A percentile compares a stretch with the other conserved stretches of the same genome.
Evolutionary conservation across 2,113 vertebrate genomes (phyloP).

Genomic region (Nycticorax nycticorax): DNA sequence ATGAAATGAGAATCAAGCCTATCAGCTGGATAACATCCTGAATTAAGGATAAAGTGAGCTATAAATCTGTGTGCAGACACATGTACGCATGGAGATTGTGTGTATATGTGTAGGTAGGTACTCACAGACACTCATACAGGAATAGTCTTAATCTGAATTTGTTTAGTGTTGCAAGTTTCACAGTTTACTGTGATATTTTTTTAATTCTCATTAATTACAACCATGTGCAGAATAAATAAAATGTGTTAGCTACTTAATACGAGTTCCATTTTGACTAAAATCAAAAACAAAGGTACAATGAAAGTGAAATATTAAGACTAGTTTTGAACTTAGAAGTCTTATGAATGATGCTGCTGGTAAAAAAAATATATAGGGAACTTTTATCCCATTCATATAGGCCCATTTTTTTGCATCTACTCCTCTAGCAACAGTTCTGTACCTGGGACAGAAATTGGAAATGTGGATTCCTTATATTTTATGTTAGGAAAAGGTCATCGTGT

Average conservation of each 20-base stretch:
- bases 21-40: background rate
- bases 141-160: background rate
- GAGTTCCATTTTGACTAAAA: background rate
- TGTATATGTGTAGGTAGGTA: background rate
- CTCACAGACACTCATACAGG: background rate
- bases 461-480: background rate
- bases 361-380: background rate
- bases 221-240: background rate
- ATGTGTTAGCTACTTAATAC: background rate
- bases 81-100: background rate
- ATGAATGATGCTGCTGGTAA: background rate
- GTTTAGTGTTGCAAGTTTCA: background rate
- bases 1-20: background rate
- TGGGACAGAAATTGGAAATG: background rate
- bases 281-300: background rate
- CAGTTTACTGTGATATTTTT: background rate
- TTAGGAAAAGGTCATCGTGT: background rate
- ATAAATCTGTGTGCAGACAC: background rate
- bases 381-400: background rate
- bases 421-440: background rate
- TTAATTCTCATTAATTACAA: background rate
- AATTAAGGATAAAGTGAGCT: background rate
- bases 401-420: background rate
- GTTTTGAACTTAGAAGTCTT: background rate
- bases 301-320: background rate